Percentiles rank a stretch among this genome's conserved stretches.
phyloP scores from a whole-genome alignment of 2,888 invertebrate species.

The Zhengitettix transpicula region DNA sequence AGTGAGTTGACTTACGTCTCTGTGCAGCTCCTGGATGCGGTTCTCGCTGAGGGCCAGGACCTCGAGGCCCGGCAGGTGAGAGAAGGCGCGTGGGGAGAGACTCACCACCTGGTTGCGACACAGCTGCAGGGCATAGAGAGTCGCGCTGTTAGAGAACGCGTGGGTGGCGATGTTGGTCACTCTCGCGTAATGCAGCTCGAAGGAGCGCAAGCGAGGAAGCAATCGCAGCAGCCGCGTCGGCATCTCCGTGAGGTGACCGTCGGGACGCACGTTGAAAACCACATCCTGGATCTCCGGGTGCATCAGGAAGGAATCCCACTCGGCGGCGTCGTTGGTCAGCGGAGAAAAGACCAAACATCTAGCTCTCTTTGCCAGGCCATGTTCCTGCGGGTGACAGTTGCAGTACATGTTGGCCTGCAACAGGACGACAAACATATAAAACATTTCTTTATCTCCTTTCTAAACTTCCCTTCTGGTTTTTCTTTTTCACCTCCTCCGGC shows the following conservation, averaged over 20 bases:
- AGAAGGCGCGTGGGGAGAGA: slow-evolving; percentile 51
- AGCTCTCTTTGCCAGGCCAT: slow-evolving; percentile 45
- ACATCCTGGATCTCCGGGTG: slow-evolving; percentile 39
- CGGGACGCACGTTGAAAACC: slow-evolving; percentile 52
- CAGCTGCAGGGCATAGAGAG: slow-evolving; percentile 34
- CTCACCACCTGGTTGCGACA: slow-evolving; percentile 51
- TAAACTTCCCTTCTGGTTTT: too few species aligned
- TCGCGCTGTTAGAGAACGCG: slow-evolving; percentile 55
- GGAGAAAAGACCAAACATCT: slow-evolving; percentile 63
- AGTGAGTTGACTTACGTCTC: too few species aligned
- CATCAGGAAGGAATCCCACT: slow-evolving; percentile 58
- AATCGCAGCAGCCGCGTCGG: slow-evolving; percentile 52
- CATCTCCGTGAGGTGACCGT: slow-evolving; percentile 49
- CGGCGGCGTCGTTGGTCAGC: slow-evolving; percentile 27
- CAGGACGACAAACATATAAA: too few species aligned
- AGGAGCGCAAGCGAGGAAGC: slow-evolving; percentile 44
- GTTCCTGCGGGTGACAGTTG: slow-evolving; percentile 21
- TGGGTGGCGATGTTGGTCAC: slow-evolving; percentile 50
- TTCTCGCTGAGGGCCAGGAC: slow-evolving; percentile 53
- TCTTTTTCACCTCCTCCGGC: too few species aligned
- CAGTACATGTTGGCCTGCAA: too few species aligned
- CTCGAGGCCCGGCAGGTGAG: slow-evolving; percentile 51
- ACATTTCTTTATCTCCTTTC: too few species aligned
- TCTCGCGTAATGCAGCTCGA: slow-evolving; percentile 55
- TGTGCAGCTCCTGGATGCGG: slow-evolving; percentile 51